Base-by-base conservation (phyloP, 2,888 invertebrate species). In the Sclerodermus sp. region DNA sequence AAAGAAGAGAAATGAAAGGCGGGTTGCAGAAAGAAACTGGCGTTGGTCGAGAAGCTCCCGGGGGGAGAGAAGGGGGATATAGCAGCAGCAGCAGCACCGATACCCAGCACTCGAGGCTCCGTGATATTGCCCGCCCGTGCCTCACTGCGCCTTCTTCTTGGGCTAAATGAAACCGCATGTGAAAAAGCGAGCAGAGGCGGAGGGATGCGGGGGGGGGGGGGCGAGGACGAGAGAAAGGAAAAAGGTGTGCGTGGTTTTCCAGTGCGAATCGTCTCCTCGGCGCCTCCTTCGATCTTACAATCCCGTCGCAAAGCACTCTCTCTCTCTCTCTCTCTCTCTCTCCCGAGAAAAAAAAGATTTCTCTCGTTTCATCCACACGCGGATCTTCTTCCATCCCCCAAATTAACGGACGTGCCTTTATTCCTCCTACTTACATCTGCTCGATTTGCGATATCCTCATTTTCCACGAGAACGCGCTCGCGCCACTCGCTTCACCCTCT, bases 101-200 rank as follows among this genome's bases (percentile, higher is more conserved):
- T 39, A 14, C 31, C 46, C 34, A 37, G 18, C 29, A n/a, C 41
- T 10, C 49, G 44, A 46, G 51, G 57, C 58, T 57, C 53, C 46
- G 53, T 64, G 53, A 64, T 67, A 64, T 64, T 66, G 65, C 62
- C 64, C 60, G 58, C 53, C 8, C 23, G n/a, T n/a, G n/a, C n/a
- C n/a, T n/a, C n/a, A n/a, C n/a, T n/a, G n/a, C n/a, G n/a, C 8
- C 23, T 23, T 3, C 23, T 8, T 50, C 43, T 46, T 51, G 62
- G 60, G 57, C 62, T 67, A 70, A 74, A 72, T 74, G 72, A 71
- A 73, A 74, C 73, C 71, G 72, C 73, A 73, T 71, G 73, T 74
- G 66, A 71, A 74, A 72, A 69, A 50, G n/a, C 34, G 13, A 34
- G 13, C n/a, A 12, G 41, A 53, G 48, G 36, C 43, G 53, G 16